Base-by-base conservation (phyloP, 1,140 invertebrate genomes). In the Habropoda laboriosa region DNA sequence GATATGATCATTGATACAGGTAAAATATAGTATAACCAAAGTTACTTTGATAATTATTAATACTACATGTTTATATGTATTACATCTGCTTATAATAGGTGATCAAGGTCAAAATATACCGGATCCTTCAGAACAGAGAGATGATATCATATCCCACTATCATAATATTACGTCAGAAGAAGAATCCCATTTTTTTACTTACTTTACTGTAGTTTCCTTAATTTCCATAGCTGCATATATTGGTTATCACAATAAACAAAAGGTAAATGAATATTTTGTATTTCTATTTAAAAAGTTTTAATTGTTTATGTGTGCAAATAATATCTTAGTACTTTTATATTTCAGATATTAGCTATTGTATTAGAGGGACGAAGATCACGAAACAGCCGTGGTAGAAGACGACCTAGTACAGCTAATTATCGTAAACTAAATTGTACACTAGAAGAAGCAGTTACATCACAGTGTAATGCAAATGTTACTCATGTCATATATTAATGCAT, bases 171-270 rank as follows among this genome's bases (percentile, higher is more conserved):
- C 67, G 5, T 66, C 83, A 35, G 89, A 92, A 13, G 91, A 93
- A 42, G 93, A 94, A 72, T 94, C 94, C 0, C 94, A 95, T 82
- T 95, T 95, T 89, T 95, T 95, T 89, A 93, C 94, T 18, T 96
- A 96, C 87, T 95, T 96, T 83, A 93, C 94, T 74, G 91, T 95
- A 18, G 88, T 95, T 57, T 94, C 94, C 70, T 87, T 96, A 16
- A 80, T 95, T 7, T 94, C 93, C 82, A 93, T 96, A 58, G 89
- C 93, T 66, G 93, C 94, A 10, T 96, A 96, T 89, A 89, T 96
- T 45, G 92, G 94, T 81, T 96, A 95, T 90, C 95, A 96, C 83
- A 96, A 96, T 82, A 96, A 95, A 87, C 94, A 96, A 89, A 96
- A 95, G 93, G 95, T 95, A 89, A 86, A 79, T 85, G 45, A 47